These are phyloP conservation scores for Ceratina japonica DNA, from an alignment of 1,140 invertebrate species.

Conservation along the genomic window DNA sequence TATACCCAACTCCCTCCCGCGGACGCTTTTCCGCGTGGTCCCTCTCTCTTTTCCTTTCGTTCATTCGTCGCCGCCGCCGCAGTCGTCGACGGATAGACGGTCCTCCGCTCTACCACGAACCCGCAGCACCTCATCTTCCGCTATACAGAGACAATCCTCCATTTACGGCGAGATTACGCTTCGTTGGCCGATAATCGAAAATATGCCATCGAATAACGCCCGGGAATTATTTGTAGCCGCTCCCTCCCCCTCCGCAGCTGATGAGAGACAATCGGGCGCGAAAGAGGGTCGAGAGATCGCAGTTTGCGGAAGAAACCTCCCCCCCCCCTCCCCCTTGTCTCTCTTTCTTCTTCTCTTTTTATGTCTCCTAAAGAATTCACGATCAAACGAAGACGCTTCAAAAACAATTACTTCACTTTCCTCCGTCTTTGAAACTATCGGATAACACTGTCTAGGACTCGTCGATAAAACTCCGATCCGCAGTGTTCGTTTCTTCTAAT, in stretches of 20 bases:
- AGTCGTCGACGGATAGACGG: constrained; percentile 32
- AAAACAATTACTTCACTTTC: too few relatives aligned
- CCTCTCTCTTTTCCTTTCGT: not conserved
- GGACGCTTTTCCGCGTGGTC: constrained; percentile 4
- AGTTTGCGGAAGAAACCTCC: not conserved
- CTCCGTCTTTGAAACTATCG: too few relatives aligned
- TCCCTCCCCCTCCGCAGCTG: constrained; percentile 14
- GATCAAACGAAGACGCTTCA: too few relatives aligned
- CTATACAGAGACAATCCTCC: constrained; percentile 75
- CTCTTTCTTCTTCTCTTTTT: not conserved
- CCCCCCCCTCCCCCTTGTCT: too few relatives aligned
- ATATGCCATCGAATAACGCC: constrained; percentile 76
- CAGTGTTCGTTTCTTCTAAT: not conserved
- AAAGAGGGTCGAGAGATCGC: constrained; percentile 34
- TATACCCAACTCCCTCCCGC: constrained; percentile 20
- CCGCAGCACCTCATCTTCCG: constrained; percentile 74
- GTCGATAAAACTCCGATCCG: not conserved
- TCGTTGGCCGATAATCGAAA: constrained; percentile 78
- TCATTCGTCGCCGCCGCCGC: constrained; percentile 48
- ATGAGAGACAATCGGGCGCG: constrained; percentile 61
- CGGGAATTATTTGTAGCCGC: constrained; percentile 71
- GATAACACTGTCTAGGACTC: too few relatives aligned
- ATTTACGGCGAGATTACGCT: constrained; percentile 78
- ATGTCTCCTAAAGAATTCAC: not conserved
- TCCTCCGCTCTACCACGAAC: constrained; percentile 47